Percentiles rank a stretch among this genome's conserved stretches.
Conservation (phyloP, 2,888 invertebrate species). For the Nomada goodeniana region DNA sequence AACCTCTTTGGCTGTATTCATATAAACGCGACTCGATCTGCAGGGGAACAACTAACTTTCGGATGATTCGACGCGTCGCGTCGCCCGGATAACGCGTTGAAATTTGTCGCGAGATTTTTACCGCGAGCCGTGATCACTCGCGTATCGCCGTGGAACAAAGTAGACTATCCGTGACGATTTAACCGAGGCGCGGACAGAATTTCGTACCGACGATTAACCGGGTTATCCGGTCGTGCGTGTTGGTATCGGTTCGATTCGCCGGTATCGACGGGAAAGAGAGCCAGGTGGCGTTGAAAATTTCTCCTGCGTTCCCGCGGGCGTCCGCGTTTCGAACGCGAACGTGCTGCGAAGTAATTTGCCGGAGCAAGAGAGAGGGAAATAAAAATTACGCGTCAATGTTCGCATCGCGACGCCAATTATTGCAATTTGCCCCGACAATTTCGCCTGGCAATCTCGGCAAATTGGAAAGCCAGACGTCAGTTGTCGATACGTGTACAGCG, state of each 20-base stretch:
- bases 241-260: slow-evolving; percentile 28
- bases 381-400: slow-evolving; percentile 59
- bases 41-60: too few relatives aligned
- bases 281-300: slow-evolving; percentile 30
- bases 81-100: too few relatives aligned
- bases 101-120: slow-evolving; percentile 45
- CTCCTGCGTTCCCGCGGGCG: background rate
- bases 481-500: background rate
- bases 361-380: slow-evolving; percentile 39
- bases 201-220: slow-evolving; percentile 50
- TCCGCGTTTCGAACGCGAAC: background rate
- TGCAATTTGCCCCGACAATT: slow-evolving; percentile 46
- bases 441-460: slow-evolving; percentile 50
- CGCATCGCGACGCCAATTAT: slow-evolving; percentile 52
- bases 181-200: slow-evolving; percentile 45
- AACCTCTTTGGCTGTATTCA: too few relatives aligned
- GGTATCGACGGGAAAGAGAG: slow-evolving; percentile 8
- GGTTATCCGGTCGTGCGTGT: slow-evolving; percentile 12
- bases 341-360: slow-evolving; percentile 43
- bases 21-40: too few relatives aligned
- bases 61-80: slow-evolving; percentile 1
- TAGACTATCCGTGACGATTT: slow-evolving; percentile 61
- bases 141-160: slow-evolving; percentile 9
- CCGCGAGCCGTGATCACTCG: background rate
- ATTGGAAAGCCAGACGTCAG: slow-evolving; percentile 51